A percentile compares a stretch with the other conserved stretches of the same genome.
Conservation (phyloP, 1,140 invertebrate genomes). For the Drosophila pseudoananassae region DNA sequence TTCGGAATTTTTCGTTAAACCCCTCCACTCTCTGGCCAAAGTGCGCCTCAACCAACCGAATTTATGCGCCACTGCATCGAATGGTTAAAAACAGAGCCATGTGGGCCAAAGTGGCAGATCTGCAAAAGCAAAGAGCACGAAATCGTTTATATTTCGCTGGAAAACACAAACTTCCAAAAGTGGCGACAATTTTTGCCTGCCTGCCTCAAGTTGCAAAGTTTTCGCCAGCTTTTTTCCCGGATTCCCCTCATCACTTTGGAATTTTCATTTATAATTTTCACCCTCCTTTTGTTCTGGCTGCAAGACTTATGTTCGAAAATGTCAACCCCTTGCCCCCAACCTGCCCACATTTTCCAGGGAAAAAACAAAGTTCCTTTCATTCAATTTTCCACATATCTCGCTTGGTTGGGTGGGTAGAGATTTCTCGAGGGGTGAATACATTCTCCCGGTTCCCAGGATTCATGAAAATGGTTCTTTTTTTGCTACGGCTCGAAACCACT, state of each 20-base stretch:
- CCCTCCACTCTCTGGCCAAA: conserved; percentile 11
- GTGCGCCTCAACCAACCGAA: conserved; percentile 53
- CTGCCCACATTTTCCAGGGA: neutral
- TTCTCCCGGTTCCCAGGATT: conserved; percentile 10
- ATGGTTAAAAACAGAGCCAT: conserved; percentile 20
- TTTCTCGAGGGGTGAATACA: conserved; percentile 3
- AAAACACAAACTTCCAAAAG: conserved; percentile 71
- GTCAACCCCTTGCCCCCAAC: conserved; percentile 16
- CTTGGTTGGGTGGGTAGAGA: conserved; percentile 4
- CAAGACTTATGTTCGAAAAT: conserved; percentile 62
- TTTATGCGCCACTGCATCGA: conserved; percentile 67
- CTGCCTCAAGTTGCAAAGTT: conserved; percentile 23
- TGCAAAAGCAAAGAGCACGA: conserved; percentile 18
- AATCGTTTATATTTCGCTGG: conserved; percentile 74
- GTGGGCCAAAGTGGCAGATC: conserved; percentile 11
- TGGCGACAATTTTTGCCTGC: conserved; percentile 62
- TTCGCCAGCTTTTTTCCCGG: neutral
- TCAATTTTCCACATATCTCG: conserved; percentile 67
- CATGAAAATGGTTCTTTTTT: conserved; percentile 71
- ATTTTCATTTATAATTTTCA: conserved; percentile 77
- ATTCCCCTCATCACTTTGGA: conserved; percentile 41
- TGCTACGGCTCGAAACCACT: conserved; percentile 5
- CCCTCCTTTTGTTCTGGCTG: conserved; percentile 4
- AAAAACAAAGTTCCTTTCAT: conserved; percentile 67
- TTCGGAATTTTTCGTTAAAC: neutral